A percentile compares a stretch with the other conserved stretches of the same genome.
Conservation (phyloP, 2,797 vertebrate genomes). For the Lepus oiostolus region DNA sequence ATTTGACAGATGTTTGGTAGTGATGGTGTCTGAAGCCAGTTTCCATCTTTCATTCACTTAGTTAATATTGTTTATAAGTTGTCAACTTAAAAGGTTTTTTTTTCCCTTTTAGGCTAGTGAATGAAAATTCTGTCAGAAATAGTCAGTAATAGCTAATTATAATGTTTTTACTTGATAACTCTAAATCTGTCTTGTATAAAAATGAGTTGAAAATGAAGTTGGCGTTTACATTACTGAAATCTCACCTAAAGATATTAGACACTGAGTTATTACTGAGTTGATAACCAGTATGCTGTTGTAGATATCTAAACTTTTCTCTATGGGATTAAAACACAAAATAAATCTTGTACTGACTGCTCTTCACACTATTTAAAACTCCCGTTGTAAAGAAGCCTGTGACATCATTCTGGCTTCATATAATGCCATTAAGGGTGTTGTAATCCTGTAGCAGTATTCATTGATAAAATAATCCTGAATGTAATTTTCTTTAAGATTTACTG, state of each 20-base stretch:
- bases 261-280: not conserved
- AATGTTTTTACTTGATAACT: slow-evolving; percentile 16
- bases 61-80: not conserved
- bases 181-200: not conserved
- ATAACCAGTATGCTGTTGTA: not conserved
- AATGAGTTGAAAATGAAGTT: slow-evolving; percentile 39
- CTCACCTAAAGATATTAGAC: slow-evolving; percentile 6
- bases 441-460: not conserved
- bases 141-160: not conserved
- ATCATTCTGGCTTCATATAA: not conserved
- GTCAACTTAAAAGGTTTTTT: not conserved
- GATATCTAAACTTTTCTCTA: not conserved
- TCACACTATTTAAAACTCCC: not conserved
- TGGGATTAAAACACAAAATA: not conserved
- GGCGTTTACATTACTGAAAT: slow-evolving; percentile 40
- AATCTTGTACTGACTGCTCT: not conserved
- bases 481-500: not conserved
- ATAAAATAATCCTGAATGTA: not conserved
- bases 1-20: not conserved
- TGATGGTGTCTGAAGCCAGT: not conserved
- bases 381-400: not conserved
- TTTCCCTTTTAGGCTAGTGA: not conserved
- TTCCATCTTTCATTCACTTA: slow-evolving; percentile 54
- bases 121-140: not conserved
- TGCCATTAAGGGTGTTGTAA: not conserved